These are phyloP conservation scores for Nothobranchius furzeri DNA, from an alignment of 2,113 vertebrate species.

Conservation along the genomic window DNA sequence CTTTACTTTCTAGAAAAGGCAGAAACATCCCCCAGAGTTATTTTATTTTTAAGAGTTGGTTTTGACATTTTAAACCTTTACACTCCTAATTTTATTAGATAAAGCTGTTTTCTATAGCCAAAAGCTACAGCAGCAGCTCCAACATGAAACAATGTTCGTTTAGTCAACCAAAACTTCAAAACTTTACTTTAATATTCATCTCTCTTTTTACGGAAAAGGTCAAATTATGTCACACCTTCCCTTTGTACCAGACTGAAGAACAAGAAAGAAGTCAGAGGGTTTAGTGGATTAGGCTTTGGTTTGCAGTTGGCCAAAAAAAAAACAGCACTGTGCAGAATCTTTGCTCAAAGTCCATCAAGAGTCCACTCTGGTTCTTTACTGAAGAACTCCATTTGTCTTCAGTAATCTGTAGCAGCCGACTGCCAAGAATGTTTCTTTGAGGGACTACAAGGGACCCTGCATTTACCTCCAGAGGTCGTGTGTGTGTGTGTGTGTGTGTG, in stretches of 20 bases:
- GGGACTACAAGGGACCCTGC: constrained; percentile 23
- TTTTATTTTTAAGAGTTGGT: too few relatives aligned
- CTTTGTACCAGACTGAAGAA: constrained; percentile 65
- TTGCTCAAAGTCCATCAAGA: constrained; percentile 20
- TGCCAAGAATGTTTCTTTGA: constrained; percentile 37
- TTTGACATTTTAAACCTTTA: too few relatives aligned
- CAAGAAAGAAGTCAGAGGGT: constrained; percentile 61
- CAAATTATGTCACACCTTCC: constrained; percentile 23
- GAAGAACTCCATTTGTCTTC: constrained; percentile 5
- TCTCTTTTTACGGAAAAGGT: neutral
- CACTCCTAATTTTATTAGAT: too few relatives aligned
- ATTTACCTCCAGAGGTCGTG: constrained; percentile 26
- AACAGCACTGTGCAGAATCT: constrained; percentile 23
- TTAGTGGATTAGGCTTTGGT: constrained; percentile 69
- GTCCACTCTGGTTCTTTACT: constrained; percentile 9
- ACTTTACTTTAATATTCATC: constrained; percentile 6
- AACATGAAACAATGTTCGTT: too few relatives aligned
- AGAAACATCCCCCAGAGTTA: too few relatives aligned
- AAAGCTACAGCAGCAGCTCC: too few relatives aligned
- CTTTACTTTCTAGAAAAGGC: neutral
- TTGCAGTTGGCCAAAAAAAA: constrained; percentile 52
- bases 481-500: too few relatives aligned
- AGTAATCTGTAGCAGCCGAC: constrained; percentile 24
- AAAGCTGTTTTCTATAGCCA: neutral
- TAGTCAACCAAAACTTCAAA: too few relatives aligned